These are phyloP conservation scores for Hemibagrus wyckioides DNA, from an alignment of 2,113 vertebrate genomes.

Conservation along the genomic window DNA sequence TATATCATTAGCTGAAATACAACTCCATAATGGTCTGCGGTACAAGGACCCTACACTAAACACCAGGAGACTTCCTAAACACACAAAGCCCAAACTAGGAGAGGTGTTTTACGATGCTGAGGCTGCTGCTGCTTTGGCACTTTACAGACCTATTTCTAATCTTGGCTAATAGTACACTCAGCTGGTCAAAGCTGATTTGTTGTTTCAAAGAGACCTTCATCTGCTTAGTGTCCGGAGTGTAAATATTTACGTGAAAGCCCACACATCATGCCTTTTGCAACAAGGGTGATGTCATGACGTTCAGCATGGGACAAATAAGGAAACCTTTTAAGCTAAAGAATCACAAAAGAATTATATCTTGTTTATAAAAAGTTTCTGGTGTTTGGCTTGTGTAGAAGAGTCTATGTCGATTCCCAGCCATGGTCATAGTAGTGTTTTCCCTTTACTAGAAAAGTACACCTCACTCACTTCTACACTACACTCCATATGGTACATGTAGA, in stretches of 20 bases:
- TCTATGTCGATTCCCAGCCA: not conserved
- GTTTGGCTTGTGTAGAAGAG: not conserved
- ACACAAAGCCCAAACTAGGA: constrained; percentile 33
- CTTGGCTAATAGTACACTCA: not conserved
- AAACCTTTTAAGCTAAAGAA: constrained; percentile 4
- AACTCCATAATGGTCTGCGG: not conserved
- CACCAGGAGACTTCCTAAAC: not conserved
- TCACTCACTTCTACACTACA: not conserved
- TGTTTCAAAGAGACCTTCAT: not conserved
- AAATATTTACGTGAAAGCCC: constrained; percentile 37
- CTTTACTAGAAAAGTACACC: not conserved
- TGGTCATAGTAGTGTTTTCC: not conserved
- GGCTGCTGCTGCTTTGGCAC: not conserved
- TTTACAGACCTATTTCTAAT: constrained; percentile 1
- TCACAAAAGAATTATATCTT: constrained; percentile 17
- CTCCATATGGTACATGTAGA: not conserved
- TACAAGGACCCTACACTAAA: not conserved
- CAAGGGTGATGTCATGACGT: constrained; percentile 18
- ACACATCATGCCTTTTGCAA: constrained; percentile 6
- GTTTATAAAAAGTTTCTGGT: not conserved
- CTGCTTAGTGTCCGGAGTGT: constrained; percentile 11
- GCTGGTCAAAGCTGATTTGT: constrained; percentile 15
- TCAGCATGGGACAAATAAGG: constrained; percentile 25
- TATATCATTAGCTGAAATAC: not conserved
- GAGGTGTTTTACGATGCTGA: not conserved